Conservation (phyloP, 2,888 invertebrate genomes). For the Trissonchulus latispiculum region DNA sequence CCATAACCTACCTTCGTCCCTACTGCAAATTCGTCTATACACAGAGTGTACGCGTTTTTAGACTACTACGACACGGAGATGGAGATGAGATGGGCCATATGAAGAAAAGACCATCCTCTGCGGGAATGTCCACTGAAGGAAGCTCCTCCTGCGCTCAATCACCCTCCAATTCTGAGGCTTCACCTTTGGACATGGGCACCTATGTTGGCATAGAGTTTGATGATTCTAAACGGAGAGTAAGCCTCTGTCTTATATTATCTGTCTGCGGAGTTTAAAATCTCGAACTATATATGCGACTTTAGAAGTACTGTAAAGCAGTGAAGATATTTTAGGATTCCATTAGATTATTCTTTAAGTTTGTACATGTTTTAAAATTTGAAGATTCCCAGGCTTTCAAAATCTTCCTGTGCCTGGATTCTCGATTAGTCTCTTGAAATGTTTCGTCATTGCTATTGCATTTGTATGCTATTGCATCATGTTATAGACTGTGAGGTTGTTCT, state of each 20-base stretch:
- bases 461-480: too few species aligned
- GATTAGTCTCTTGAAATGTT: background rate
- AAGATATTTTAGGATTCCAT: too few species aligned
- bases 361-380: background rate
- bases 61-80: background rate
- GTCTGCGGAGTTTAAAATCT: too few species aligned
- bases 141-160: slow-evolving; percentile 11
- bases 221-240: background rate
- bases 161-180: background rate
- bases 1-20: too few species aligned
- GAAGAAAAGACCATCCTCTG: background rate
- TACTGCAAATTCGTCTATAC: too few species aligned
- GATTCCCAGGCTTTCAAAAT: background rate
- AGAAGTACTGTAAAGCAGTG: too few species aligned
- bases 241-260: too few species aligned
- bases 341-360: too few species aligned
- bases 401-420: background rate
- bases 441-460: too few species aligned
- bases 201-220: background rate
- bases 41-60: too few species aligned
- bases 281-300: too few species aligned
- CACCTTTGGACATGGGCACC: background rate
- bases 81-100: background rate
- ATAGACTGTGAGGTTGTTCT: background rate
- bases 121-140: background rate